These are phyloP conservation scores for Drosophila multiciliata DNA, from an alignment of 2,888 invertebrate genomes.

Conservation along the genomic window DNA sequence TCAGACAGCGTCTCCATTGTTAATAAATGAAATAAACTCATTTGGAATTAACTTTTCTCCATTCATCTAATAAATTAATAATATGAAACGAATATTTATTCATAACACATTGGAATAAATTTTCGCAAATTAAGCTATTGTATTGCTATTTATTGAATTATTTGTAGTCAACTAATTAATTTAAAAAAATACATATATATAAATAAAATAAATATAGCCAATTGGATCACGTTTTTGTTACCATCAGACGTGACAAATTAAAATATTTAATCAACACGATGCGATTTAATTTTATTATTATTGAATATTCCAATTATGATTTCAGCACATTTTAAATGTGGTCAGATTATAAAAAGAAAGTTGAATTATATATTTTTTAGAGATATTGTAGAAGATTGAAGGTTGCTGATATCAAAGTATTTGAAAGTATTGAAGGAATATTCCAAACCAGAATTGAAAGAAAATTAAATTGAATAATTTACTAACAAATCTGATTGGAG, in stretches of 20 bases:
- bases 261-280: neutral
- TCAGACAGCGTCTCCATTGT: neutral
- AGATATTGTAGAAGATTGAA: too few relatives aligned
- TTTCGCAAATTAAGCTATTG: neutral
- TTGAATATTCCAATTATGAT: neutral
- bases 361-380: neutral
- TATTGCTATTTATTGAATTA: neutral
- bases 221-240: neutral
- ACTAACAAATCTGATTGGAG: neutral
- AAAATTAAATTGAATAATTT: neutral
- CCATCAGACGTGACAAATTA: too few relatives aligned
- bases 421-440: neutral
- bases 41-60: neutral
- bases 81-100: neutral
- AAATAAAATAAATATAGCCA: neutral
- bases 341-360: neutral
- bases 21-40: neutral
- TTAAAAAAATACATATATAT: neutral
- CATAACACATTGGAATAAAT: neutral
- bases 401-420: neutral
- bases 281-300: neutral
- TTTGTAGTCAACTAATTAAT: neutral
- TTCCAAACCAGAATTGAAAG: neutral
- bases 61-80: neutral
- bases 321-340: neutral